phyloP scores from a whole-genome alignment of 2,113 vertebrate genomes.

The Fulica atra region DNA sequence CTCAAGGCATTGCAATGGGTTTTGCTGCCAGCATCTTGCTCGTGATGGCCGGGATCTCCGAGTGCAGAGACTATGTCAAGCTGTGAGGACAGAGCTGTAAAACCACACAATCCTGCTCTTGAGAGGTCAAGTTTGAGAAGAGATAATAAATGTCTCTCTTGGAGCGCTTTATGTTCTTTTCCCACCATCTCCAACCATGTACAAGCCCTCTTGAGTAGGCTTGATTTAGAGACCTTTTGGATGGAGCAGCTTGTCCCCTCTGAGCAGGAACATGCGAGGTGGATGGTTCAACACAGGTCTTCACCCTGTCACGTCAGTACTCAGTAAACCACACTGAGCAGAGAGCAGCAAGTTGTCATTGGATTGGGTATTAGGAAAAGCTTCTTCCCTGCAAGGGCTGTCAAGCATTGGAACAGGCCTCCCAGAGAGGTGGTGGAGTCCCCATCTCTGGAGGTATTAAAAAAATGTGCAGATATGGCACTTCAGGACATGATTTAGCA shows the following conservation, averaged over 20 bases:
- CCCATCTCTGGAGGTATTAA: too few species aligned
- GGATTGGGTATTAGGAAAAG: too few species aligned
- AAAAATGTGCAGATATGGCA: too few species aligned
- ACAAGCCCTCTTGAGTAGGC: background rate
- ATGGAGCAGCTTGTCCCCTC: background rate
- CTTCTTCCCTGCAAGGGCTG: too few species aligned
- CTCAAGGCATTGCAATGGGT: background rate
- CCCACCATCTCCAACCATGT: background rate
- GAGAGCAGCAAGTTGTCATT: too few species aligned
- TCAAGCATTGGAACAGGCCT: too few species aligned
- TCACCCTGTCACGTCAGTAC: accelerated
- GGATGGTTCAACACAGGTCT: too few species aligned
- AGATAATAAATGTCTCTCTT: background rate
- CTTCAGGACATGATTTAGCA: too few species aligned
- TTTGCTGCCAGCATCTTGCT: background rate
- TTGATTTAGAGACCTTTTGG: too few species aligned
- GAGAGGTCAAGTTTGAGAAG: background rate
- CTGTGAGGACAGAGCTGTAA: background rate
- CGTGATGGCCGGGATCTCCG: too few species aligned
- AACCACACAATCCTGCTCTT: background rate
- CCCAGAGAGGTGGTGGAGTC: too few species aligned
- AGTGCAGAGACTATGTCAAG: accelerated
- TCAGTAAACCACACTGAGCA: background rate
- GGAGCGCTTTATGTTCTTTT: background rate
- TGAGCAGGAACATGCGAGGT: background rate